Evolutionary conservation across 1,140 invertebrate species (phyloP), one percentile per base, ranked within the genome.

Genomic region (Musca vetustissima): DNA sequence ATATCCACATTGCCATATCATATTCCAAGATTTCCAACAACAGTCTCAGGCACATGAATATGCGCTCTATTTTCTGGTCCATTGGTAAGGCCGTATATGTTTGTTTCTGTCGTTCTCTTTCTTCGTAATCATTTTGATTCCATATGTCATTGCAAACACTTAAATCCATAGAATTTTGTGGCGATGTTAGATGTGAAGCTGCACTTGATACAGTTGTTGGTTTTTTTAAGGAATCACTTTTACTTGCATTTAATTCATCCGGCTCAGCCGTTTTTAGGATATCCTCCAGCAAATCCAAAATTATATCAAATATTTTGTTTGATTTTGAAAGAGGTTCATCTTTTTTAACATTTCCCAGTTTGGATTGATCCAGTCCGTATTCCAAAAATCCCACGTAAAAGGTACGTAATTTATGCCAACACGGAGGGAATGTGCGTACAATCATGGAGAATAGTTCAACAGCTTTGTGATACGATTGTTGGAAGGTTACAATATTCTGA

Each of bases 1-100:
- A 43, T 36, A 72, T 52, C 71, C 71, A 72, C 71, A 72, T 72
- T 13, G 64, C 66, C 22, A 67, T 50, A 66, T 72, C 71, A 64
- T 36, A 55, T 59, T 72, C 71, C 24, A 72, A 69, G 28, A 72
- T 69, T 47, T 69, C 57, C 25, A 69, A 61, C 7, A 72, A 25
- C 17, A 72, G 48, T 14, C 66, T 22, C 19, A 72, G 21, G 15
- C 32, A 68, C 14, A 67, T 67, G n/a, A 69, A 67, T 43, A 72
- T 24, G 1, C 71, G 55, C 9, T 69, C 71, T 14, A 72, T 17
- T n/a, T 66, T 68, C 9, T 52, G 28, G 9, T n/a, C 47, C 2
- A 28, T 15, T 7, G 17, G 47, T 11, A 71, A 43, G 0, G 67
- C 53, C 32, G 32, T 64, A 21, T 64, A 67, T 14, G 69, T 67